These are phyloP conservation scores for Monomorium pharaonis DNA, from an alignment of 1,140 invertebrate genomes.

Conservation along the genomic window DNA sequence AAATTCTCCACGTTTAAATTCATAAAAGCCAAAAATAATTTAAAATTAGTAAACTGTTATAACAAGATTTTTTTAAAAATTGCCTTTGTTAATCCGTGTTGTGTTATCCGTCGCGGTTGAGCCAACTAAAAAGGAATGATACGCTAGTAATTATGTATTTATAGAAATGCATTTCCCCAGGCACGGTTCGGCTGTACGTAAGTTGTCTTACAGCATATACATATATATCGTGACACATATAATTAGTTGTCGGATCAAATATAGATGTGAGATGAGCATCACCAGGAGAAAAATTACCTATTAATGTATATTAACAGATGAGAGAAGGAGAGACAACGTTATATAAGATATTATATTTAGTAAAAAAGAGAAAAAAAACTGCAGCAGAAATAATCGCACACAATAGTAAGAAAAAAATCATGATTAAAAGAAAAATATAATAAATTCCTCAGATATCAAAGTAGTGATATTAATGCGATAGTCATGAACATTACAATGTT, in stretches of 20 bases:
- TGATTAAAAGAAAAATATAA: not conserved
- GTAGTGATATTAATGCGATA: not conserved
- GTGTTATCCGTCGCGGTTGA: not conserved
- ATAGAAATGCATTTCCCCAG: conserved; percentile 22
- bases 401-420: not conserved
- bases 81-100: not conserved
- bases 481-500: not conserved
- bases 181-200: not conserved
- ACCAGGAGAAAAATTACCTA: not conserved
- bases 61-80: not conserved
- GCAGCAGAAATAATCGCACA: not conserved
- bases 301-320: not conserved
- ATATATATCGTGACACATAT: not conserved
- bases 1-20: not conserved
- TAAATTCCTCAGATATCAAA: not conserved
- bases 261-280: not conserved
- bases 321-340: not conserved
- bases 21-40: not conserved
- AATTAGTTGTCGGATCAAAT: conserved; percentile 50
- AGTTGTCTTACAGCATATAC: conserved; percentile 28
- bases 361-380: not conserved
- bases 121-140: not conserved
- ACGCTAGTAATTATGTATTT: conserved; percentile 10
- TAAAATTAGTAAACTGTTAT: not conserved
- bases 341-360: not conserved